Conservation (phyloP, 2,888 invertebrate genomes). For the Chesias legatella region DNA sequence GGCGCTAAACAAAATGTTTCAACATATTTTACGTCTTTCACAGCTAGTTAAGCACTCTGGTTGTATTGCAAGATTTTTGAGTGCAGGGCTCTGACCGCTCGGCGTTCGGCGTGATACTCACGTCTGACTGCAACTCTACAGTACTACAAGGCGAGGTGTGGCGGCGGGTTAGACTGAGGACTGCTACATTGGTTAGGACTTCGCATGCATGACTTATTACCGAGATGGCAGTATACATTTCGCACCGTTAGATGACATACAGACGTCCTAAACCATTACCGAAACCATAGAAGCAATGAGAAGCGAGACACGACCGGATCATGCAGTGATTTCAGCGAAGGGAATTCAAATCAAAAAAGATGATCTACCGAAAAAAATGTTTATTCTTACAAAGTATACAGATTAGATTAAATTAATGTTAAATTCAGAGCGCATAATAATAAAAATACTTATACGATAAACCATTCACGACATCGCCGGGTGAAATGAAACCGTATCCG, state of each 20-base stretch:
- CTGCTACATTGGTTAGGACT: constrained; percentile 20
- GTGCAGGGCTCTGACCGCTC: not conserved
- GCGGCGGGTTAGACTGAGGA: constrained; percentile 20
- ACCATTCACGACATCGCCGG: constrained; percentile 30
- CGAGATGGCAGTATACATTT: constrained; percentile 14
- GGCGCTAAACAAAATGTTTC: no score
- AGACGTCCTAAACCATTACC: constrained; percentile 45
- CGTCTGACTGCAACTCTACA: not conserved
- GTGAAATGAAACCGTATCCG: constrained; percentile 52
- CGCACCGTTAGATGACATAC: constrained; percentile 25
- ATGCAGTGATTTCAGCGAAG: constrained; percentile 49
- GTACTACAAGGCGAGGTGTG: constrained; percentile 12
- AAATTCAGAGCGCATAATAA: constrained; percentile 31
- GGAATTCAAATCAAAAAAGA: constrained; percentile 38
- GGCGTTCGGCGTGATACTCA: not conserved
- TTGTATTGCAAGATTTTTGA: no score
- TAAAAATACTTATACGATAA: constrained; percentile 29
- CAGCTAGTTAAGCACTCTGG: no score
- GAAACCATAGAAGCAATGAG: constrained; percentile 48
- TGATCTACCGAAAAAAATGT: constrained; percentile 40
- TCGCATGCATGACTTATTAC: constrained; percentile 25
- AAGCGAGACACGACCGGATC: constrained; percentile 37
- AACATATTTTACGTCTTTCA: no score
- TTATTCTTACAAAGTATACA: constrained; percentile 58
- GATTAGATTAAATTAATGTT: constrained; percentile 43